Conservation (phyloP, 2,797 vertebrate genomes). For the Pseudochirops cupreus region DNA sequence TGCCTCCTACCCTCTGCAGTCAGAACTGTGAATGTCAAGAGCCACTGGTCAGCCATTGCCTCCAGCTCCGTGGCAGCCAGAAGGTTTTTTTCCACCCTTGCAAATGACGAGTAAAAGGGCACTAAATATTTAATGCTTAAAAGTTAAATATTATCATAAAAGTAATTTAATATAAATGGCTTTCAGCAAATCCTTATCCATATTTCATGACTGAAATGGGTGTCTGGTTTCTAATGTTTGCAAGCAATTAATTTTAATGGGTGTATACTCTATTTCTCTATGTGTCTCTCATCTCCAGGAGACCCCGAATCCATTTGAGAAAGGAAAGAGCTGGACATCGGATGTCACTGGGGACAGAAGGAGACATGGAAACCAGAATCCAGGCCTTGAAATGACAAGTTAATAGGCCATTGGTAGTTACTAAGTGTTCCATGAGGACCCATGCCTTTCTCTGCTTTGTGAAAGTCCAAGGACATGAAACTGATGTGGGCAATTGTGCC, state of each 20-base stretch:
- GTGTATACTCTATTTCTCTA: slow-evolving; percentile 74
- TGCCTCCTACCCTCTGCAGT: neutral
- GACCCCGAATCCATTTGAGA: slow-evolving; percentile 69
- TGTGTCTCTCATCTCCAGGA: slow-evolving; percentile 70
- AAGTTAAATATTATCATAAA: slow-evolving; percentile 88
- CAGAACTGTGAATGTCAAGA: neutral
- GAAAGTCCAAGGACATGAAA: neutral
- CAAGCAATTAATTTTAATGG: slow-evolving; percentile 87
- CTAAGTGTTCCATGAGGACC: slow-evolving; percentile 58
- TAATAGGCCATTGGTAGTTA: slow-evolving; percentile 75
- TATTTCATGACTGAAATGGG: slow-evolving; percentile 85
- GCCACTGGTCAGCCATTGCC: slow-evolving; percentile 20
- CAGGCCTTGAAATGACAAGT: slow-evolving; percentile 79
- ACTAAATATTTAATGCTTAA: slow-evolving; percentile 86
- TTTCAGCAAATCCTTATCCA: slow-evolving; percentile 85
- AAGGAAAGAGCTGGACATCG: slow-evolving; percentile 78
- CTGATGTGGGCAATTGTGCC: slow-evolving; percentile 17
- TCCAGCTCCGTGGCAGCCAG: slow-evolving; percentile 57
- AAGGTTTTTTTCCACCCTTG: slow-evolving; percentile 66
- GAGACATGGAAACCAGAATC: slow-evolving; percentile 46
- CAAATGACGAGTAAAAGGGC: slow-evolving; percentile 74
- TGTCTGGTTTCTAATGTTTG: slow-evolving; percentile 85
- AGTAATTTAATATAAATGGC: slow-evolving; percentile 88
- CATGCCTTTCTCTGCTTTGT: neutral
- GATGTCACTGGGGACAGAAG: slow-evolving; percentile 69